These are phyloP conservation scores for Plutella xylostella DNA, from an alignment of 2,888 invertebrate species.

Conservation along the genomic window DNA sequence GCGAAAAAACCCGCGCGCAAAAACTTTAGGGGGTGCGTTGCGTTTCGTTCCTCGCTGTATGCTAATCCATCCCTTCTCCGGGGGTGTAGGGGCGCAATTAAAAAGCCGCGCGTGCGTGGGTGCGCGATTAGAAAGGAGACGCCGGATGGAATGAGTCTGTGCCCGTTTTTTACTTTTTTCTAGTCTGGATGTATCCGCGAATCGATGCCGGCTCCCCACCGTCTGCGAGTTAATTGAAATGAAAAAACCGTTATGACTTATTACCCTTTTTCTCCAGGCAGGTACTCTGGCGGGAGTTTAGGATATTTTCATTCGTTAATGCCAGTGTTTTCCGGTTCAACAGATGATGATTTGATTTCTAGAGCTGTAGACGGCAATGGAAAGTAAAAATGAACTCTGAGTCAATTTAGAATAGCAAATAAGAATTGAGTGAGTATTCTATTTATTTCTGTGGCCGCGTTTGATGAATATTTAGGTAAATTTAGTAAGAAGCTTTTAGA, in stretches of 20 bases:
- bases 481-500: slow-evolving; percentile 1
- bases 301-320: background rate
- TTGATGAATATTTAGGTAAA: slow-evolving; percentile 7
- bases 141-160: slow-evolving; percentile 60
- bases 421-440: too few relatives aligned
- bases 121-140: slow-evolving; percentile 66
- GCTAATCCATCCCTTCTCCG: slow-evolving; percentile 67
- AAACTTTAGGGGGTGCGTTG: slow-evolving; percentile 50
- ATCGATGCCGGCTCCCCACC: slow-evolving; percentile 11
- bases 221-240: slow-evolving; percentile 4
- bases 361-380: too few relatives aligned
- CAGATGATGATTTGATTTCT: too few relatives aligned
- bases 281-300: background rate
- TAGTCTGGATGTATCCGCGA: slow-evolving; percentile 46
- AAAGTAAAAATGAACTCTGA: too few relatives aligned
- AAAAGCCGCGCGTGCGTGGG: slow-evolving; percentile 69
- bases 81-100: slow-evolving; percentile 65
- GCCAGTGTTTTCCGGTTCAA: too few relatives aligned
- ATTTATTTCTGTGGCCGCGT: background rate
- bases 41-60: slow-evolving; percentile 59
- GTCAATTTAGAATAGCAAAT: too few relatives aligned
- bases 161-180: slow-evolving; percentile 64
- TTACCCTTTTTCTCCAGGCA: slow-evolving; percentile 5
- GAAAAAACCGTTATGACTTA: slow-evolving; percentile 10
- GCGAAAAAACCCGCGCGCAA: slow-evolving; percentile 60